phyloP scores from a whole-genome alignment of 2,113 vertebrate genomes.

The Pica pica region DNA sequence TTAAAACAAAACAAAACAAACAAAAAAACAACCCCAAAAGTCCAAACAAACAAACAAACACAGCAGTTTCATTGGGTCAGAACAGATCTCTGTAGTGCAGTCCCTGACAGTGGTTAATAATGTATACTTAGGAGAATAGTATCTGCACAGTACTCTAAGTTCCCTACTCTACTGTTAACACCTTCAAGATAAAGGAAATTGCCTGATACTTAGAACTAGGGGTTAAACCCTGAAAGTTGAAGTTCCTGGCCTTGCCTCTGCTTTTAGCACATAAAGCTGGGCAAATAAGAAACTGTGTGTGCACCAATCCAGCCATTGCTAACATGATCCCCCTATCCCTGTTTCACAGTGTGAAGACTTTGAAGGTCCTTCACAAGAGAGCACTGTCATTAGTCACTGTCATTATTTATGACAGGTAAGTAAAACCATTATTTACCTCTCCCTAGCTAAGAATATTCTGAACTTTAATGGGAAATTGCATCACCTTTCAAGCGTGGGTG shows the following conservation, averaged over 20 bases:
- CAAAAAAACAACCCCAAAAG: neutral
- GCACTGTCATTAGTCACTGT: neutral
- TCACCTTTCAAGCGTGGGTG: constrained; percentile 31
- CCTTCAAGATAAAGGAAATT: neutral
- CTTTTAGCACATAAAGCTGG: neutral
- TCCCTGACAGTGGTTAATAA: neutral
- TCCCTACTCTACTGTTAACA: neutral
- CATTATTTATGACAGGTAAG: neutral
- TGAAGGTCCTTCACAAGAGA: neutral
- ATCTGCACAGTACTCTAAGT: neutral
- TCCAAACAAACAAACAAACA: neutral
- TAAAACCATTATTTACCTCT: neutral
- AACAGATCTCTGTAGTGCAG: neutral
- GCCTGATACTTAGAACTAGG: neutral
- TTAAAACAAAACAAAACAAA: neutral
- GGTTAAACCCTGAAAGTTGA: neutral
- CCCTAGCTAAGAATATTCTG: neutral
- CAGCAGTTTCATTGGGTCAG: neutral
- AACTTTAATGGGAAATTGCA: constrained; percentile 23
- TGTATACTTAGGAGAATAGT: neutral
- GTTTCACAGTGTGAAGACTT: neutral
- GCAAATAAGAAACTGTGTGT: neutral
- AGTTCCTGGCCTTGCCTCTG: neutral
- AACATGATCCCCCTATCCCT: neutral
- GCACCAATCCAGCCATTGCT: neutral